Percentiles rank a stretch among this genome's conserved stretches.
These are phyloP conservation scores for Oegoconia quadripuncta DNA, from an alignment of 2,888 invertebrate species.

Conservation along the genomic window DNA sequence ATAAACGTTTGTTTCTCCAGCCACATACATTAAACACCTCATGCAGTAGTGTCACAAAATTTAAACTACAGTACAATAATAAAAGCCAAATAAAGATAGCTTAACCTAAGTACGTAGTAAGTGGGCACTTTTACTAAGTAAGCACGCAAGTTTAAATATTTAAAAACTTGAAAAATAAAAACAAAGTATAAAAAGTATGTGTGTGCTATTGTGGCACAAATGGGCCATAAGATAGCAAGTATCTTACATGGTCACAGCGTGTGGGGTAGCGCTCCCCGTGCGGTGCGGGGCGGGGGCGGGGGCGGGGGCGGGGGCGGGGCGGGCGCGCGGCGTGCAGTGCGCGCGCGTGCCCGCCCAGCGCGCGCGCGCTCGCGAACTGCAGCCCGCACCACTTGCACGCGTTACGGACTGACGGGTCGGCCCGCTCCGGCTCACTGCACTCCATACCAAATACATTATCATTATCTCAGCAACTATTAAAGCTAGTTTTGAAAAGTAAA, in stretches of 20 bases:
- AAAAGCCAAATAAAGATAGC: neutral
- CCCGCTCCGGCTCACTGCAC: neutral
- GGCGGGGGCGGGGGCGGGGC: constrained; percentile 10
- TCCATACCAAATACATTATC: neutral
- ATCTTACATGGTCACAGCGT: constrained; percentile 31
- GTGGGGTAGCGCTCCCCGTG: constrained; percentile 25
- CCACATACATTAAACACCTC: too few species aligned
- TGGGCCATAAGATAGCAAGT: too few species aligned
- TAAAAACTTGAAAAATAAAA: too few species aligned
- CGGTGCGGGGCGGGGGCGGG: constrained; percentile 11
- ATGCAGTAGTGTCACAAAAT: too few species aligned
- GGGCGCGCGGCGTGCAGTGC: constrained; percentile 2
- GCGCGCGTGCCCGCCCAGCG: constrained; percentile 14
- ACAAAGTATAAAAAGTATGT: too few species aligned
- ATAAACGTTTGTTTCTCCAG: too few species aligned
- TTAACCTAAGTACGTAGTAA: too few species aligned
- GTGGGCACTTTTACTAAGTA: too few species aligned
- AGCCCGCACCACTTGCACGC: constrained; percentile 18
- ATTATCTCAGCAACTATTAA: neutral
- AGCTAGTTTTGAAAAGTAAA: too few species aligned
- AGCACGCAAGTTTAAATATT: too few species aligned
- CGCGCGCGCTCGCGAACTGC: constrained; percentile 8
- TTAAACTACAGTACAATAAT: neutral
- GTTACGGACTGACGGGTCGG: constrained; percentile 6
- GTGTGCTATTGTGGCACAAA: too few species aligned